phyloP scores from a whole-genome alignment of 1,140 invertebrate genomes.

The Popillia japonica region DNA sequence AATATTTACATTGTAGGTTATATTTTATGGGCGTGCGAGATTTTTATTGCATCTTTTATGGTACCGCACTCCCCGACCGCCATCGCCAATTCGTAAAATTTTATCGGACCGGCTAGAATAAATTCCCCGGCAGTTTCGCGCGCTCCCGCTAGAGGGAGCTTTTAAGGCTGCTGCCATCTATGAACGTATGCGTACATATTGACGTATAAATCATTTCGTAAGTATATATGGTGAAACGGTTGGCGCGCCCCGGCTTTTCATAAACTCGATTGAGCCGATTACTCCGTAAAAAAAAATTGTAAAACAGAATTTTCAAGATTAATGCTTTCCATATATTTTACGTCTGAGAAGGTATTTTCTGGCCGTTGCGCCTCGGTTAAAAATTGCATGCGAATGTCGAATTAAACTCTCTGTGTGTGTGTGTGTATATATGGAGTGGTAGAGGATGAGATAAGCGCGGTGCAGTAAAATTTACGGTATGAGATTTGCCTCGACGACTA shows the following conservation, averaged over 20 bases:
- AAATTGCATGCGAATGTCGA: slow-evolving; percentile 3
- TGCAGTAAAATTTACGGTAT: no score
- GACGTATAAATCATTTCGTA: slow-evolving; percentile 10
- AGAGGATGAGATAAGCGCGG: no score
- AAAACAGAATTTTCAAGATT: background rate
- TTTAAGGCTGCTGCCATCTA: no score
- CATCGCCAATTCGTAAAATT: slow-evolving; percentile 14
- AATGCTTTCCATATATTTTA: slow-evolving; percentile 1
- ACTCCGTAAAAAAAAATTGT: background rate
- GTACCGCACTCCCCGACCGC: background rate
- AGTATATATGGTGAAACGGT: background rate
- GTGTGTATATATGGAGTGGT: no score
- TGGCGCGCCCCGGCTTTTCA: background rate
- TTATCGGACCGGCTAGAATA: background rate
- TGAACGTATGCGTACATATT: background rate
- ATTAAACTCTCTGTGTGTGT: background rate
- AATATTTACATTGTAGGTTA: background rate
- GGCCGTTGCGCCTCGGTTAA: background rate
- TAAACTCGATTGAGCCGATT: background rate
- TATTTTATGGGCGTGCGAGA: background rate
- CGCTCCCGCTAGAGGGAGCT: background rate
- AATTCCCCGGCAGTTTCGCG: background rate
- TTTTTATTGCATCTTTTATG: slow-evolving; percentile 9
- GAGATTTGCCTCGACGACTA: no score
- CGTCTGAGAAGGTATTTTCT: background rate